Conservation (phyloP, 2,797 vertebrate genomes). For the Picus viridis region DNA sequence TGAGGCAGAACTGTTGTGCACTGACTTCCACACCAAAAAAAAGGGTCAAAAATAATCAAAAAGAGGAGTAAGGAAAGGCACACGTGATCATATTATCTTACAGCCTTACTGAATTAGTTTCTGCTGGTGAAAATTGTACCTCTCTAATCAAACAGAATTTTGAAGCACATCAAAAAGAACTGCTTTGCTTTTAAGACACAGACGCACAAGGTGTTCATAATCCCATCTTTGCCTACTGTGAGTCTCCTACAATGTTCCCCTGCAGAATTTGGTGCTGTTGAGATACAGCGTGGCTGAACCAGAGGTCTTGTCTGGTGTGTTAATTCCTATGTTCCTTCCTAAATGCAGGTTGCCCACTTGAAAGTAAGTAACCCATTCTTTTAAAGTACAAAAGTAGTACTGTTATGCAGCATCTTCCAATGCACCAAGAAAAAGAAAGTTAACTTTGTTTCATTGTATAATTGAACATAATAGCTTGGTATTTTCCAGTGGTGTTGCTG, state of each 20-base stretch:
- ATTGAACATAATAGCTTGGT: neutral
- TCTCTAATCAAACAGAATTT: neutral
- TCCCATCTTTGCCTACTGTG: neutral
- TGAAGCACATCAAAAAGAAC: neutral
- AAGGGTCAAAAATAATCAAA: accelerated
- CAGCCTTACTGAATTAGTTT: neutral
- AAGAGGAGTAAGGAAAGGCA: neutral
- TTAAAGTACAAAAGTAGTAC: neutral
- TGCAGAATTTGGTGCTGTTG: neutral
- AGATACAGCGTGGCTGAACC: neutral
- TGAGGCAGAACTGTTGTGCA: neutral
- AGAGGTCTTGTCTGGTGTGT: neutral
- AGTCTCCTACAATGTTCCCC: neutral
- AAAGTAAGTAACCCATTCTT: neutral
- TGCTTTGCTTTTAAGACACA: neutral
- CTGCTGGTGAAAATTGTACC: neutral
- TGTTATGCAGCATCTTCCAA: neutral
- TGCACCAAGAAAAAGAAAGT: neutral
- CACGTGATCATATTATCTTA: neutral
- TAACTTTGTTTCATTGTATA: neutral
- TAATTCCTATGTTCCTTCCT: neutral
- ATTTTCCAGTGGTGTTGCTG: neutral
- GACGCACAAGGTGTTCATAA: neutral
- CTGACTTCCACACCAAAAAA: neutral
- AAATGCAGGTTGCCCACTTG: neutral